These are phyloP conservation scores for Megalops atlanticus DNA, from an alignment of 2,113 vertebrate genomes.

Conservation along the genomic window DNA sequence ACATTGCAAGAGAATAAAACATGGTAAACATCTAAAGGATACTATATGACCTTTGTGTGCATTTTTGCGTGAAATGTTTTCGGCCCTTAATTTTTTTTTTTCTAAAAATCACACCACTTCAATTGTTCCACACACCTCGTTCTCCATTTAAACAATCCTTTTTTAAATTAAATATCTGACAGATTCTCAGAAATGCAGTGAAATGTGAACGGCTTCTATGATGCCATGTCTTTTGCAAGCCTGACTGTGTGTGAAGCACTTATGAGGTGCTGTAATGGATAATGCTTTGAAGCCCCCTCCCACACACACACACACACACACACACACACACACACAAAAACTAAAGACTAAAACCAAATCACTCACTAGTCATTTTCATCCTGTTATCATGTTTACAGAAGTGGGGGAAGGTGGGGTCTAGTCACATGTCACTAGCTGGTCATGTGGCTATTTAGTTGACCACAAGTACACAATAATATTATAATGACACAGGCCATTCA, in stretches of 20 bases:
- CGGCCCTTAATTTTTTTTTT: neutral
- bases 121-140: neutral
- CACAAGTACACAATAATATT: neutral
- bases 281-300: neutral
- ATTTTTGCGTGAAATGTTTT: neutral
- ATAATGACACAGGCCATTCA: neutral
- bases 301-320: neutral
- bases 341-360: conserved; percentile 15
- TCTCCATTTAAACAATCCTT: neutral
- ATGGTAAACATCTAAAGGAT: neutral
- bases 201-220: neutral
- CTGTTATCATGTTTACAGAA: no score
- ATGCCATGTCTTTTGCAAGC: neutral
- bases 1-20: no score
- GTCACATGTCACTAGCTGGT: neutral
- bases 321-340: conserved; percentile 2
- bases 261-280: no score
- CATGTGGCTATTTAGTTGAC: neutral
- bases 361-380: conserved; percentile 11
- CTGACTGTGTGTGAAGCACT: neutral
- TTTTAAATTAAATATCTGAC: neutral
- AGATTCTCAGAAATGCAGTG: neutral
- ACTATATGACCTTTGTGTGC: neutral
- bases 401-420: no score
- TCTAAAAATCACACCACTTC: no score